phyloP scores from a whole-genome alignment of 30 jellyfish, hydroid and myxozoan species.

The Aurelia sp. region DNA sequence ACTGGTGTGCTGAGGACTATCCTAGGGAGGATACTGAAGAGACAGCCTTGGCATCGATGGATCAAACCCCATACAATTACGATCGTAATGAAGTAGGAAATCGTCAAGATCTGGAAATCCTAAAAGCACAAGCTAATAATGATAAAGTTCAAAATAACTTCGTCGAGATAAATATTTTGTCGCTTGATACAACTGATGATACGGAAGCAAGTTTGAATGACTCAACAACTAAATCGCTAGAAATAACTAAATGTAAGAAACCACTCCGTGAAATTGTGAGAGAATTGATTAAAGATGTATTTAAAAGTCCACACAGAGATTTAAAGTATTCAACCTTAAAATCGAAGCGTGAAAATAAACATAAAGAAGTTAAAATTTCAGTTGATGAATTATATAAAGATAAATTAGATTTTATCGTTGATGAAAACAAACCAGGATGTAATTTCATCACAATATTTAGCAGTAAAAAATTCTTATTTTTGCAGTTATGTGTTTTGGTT shows the following conservation, averaged over 20 bases:
- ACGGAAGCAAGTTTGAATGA: slow-evolving; percentile 2
- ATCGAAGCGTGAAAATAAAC: slow-evolving; percentile 3
- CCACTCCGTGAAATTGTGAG: slow-evolving; percentile 24
- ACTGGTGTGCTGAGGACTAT: too few species aligned
- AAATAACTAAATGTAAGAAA: background rate
- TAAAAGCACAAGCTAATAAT: too few species aligned
- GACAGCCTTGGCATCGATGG: too few species aligned
- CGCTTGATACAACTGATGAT: slow-evolving; percentile 13
- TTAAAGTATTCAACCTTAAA: background rate
- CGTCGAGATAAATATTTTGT: slow-evolving; percentile 35
- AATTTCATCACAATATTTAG: slow-evolving; percentile 10
- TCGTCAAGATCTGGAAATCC: too few species aligned
- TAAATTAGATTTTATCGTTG: slow-evolving; percentile 44
- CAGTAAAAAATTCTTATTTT: slow-evolving; percentile 46
- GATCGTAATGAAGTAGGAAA: too few species aligned
- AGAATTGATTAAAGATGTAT: slow-evolving; percentile 24
- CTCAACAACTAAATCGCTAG: background rate
- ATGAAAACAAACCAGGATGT: slow-evolving; percentile 14
- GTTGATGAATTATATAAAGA: slow-evolving; percentile 55
- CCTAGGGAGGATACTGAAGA: too few species aligned
- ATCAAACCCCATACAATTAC: too few species aligned
- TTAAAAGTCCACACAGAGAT: slow-evolving; percentile 46
- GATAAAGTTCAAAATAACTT: slow-evolving; percentile 22
- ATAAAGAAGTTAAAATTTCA: slow-evolving; percentile 48
- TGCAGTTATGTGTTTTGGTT: slow-evolving; percentile 50